These are phyloP conservation scores for Drosophila helvetica DNA, from an alignment of 2,888 invertebrate species.

Conservation along the genomic window DNA sequence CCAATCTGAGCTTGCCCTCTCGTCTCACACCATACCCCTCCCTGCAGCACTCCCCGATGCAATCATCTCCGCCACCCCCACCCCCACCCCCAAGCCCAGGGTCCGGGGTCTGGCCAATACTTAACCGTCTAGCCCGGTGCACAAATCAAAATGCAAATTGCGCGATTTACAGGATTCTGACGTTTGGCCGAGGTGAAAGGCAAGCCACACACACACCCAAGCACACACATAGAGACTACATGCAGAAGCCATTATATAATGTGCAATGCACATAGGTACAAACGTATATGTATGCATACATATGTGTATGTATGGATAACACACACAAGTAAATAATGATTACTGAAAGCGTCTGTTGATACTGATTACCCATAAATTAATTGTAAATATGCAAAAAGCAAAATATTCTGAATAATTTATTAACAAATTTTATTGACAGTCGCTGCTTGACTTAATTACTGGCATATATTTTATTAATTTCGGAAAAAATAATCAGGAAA, in stretches of 20 bases:
- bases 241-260: slow-evolving; percentile 6
- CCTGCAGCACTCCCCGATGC: not conserved
- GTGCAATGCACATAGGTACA: slow-evolving; percentile 5
- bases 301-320: slow-evolving; percentile 13
- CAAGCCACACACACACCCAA: slow-evolving; percentile 28
- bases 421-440: slow-evolving; percentile 79
- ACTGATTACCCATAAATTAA: slow-evolving; percentile 78
- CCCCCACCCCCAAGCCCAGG: not conserved
- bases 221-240: slow-evolving; percentile 9
- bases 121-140: slow-evolving; percentile 62
- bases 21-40: not conserved
- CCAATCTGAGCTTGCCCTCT: slow-evolving; percentile 46
- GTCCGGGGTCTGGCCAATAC: slow-evolving; percentile 19
- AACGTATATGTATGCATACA: not conserved
- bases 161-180: slow-evolving; percentile 62
- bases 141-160: slow-evolving; percentile 76
- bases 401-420: slow-evolving; percentile 78
- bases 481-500: slow-evolving; percentile 42
- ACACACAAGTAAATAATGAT: slow-evolving; percentile 68
- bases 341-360: slow-evolving; percentile 76
- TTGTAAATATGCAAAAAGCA: slow-evolving; percentile 77
- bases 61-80: slow-evolving; percentile 4
- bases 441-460: slow-evolving; percentile 79
- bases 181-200: slow-evolving; percentile 21
- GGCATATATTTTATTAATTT: slow-evolving; percentile 79